Conservation (phyloP, 2,113 vertebrate genomes). For the Cyanoderma ruficeps region DNA sequence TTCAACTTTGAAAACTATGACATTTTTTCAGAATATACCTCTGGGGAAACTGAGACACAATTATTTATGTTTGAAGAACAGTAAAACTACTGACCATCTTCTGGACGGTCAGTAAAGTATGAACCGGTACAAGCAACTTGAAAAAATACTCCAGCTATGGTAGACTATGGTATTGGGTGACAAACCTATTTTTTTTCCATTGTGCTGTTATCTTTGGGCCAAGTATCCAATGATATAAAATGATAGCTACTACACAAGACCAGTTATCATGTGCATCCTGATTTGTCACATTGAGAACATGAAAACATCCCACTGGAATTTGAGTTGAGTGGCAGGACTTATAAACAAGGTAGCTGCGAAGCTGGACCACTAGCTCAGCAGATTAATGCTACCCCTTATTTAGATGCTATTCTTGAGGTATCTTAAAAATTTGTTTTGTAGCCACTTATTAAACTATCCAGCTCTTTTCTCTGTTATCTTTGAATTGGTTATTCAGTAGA, state of each 20-base stretch:
- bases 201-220: neutral
- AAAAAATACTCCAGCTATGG: neutral
- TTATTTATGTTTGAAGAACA: neutral
- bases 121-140: neutral
- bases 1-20: neutral
- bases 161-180: neutral
- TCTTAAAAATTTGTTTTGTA: neutral
- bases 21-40: neutral
- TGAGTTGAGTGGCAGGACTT: neutral
- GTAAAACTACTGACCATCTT: neutral
- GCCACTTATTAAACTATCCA: neutral
- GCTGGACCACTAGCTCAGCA: conserved; percentile 4
- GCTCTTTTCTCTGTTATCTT: neutral
- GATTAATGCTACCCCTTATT: conserved; percentile 26
- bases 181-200: neutral
- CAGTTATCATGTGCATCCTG: neutral
- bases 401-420: conserved; percentile 11
- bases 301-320: conserved; percentile 23
- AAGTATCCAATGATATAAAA: neutral
- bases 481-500: neutral
- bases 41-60: neutral
- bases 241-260: neutral
- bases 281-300: neutral
- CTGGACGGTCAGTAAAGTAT: neutral
- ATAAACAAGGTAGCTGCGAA: conserved; percentile 4